These are phyloP conservation scores for Tenthredo distinguenda DNA, from an alignment of 2,888 invertebrate species.

Conservation along the genomic window DNA sequence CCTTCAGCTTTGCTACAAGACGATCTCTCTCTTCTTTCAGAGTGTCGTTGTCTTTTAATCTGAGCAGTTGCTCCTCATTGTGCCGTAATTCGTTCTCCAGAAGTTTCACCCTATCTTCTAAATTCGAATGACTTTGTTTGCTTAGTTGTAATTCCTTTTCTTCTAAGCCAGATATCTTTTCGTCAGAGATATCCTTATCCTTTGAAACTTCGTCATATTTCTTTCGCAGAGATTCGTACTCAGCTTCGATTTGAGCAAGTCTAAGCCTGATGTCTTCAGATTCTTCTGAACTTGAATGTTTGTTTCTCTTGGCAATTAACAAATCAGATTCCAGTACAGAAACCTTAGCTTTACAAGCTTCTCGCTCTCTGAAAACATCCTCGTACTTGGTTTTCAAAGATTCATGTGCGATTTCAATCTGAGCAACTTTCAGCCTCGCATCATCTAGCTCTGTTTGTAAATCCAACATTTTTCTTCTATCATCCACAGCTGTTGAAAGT, in stretches of 20 bases:
- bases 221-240: conserved; percentile 67
- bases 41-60: conserved; percentile 68
- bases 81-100: conserved; percentile 68
- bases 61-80: conserved; percentile 66
- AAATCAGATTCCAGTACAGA: conserved; percentile 64
- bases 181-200: conserved; percentile 73
- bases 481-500: conserved; percentile 67
- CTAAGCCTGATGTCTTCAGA: conserved; percentile 62
- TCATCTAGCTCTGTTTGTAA: conserved; percentile 69
- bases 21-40: conserved; percentile 81
- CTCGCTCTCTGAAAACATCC: conserved; percentile 63
- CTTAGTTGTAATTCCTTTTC: conserved; percentile 69
- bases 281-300: conserved; percentile 58
- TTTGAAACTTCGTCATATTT: conserved; percentile 66
- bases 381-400: conserved; percentile 71
- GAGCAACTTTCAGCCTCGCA: conserved; percentile 70
- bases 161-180: conserved; percentile 81
- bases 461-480: conserved; percentile 68
- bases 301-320: conserved; percentile 60
- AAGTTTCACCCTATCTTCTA: conserved; percentile 67
- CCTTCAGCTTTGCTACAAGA: conserved; percentile 81
- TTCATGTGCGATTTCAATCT: conserved; percentile 72
- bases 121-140: conserved; percentile 59
- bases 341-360: conserved; percentile 63
- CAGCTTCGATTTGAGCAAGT: conserved; percentile 62